Base-by-base conservation (phyloP, 1,140 invertebrate species). In the Pseudachorutes palmiensis region DNA sequence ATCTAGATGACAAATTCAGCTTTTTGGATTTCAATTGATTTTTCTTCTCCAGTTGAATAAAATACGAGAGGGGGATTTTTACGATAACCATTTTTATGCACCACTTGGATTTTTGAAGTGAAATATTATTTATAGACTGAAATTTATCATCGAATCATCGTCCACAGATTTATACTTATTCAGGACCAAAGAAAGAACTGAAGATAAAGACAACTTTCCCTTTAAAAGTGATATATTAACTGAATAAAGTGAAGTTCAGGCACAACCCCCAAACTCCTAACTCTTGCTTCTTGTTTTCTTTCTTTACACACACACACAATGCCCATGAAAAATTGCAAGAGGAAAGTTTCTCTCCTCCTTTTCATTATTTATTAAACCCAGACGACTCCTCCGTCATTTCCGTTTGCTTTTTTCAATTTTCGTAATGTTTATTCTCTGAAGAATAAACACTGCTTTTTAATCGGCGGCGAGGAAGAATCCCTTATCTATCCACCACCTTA, bases 131-230 rank as follows among this genome's bases (percentile, higher is more conserved):
- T 41, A 41, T 19, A 41, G 51, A 24, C 3, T 16, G 12, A 14
- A 55, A 55, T 55, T 55, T 55, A 19, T 55, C 51, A 55, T 55
- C 12, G 51, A 55, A 55, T 55, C 51, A 55, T 55, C 51, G 19
- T 9, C 51, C 24, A 24, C 24, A 55, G 51, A 55, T 55, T 55
- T 14, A 5, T 26, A 9, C 24, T 5, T 12, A 5, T 9, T 55
- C 3, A 55, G 24, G 51, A 14, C 5, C 12, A 14, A 19, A 14
- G 24, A 55, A 55, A 55, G 9, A 19, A 19, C 24, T 14, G 19
- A 45, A 45, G 36, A 45, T 45, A 45, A 45, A 45, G 36, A 19
- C 36, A 45, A 45, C 36, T 55, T 55, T 55, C 51, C 24, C 51
- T 55, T 55, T 55, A 26, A 26, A 55, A 55, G 51, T 55, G 51